These are phyloP conservation scores for Thereuonema tuberculata DNA, from an alignment of 1,140 invertebrate species.

Conservation along the genomic window DNA sequence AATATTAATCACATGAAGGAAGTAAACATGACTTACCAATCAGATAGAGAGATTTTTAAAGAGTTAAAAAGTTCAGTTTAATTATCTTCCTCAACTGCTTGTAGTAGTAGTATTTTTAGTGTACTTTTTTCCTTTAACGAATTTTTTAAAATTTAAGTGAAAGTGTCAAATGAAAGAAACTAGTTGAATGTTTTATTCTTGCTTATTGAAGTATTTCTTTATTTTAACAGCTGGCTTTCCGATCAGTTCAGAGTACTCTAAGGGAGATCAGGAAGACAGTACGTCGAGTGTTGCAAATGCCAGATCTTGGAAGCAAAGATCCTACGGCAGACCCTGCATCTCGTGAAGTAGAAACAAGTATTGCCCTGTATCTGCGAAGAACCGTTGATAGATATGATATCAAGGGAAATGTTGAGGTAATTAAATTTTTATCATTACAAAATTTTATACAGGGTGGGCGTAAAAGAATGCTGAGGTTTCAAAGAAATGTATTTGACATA, in stretches of 20 bases:
- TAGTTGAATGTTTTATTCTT: too few relatives aligned
- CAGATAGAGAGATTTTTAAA: too few relatives aligned
- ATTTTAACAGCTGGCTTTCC: constrained; percentile 48
- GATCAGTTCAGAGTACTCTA: constrained; percentile 39
- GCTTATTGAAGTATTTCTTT: neutral
- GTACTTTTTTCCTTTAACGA: too few relatives aligned
- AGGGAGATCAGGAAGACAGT: constrained; percentile 38
- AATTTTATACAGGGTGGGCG: constrained; percentile 1
- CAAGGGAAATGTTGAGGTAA: constrained; percentile 41
- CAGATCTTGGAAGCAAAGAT: constrained; percentile 18
- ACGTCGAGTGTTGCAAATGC: constrained; percentile 37
- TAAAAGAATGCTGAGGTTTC: too few relatives aligned
- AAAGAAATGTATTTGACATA: neutral
- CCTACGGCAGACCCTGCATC: constrained; percentile 20
- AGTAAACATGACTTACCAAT: too few relatives aligned
- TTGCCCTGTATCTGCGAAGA: constrained; percentile 37
- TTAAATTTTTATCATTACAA: constrained; percentile 13
- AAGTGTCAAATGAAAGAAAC: too few relatives aligned
- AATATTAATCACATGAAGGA: too few relatives aligned
- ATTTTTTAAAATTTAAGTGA: too few relatives aligned
- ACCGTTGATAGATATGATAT: constrained; percentile 43
- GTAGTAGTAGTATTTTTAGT: too few relatives aligned
- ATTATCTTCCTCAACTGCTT: too few relatives aligned
- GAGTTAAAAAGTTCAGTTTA: too few relatives aligned
- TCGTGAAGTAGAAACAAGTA: constrained; percentile 36